phyloP scores from a whole-genome alignment of 2,888 invertebrate genomes.

The Papilio demoleus region DNA sequence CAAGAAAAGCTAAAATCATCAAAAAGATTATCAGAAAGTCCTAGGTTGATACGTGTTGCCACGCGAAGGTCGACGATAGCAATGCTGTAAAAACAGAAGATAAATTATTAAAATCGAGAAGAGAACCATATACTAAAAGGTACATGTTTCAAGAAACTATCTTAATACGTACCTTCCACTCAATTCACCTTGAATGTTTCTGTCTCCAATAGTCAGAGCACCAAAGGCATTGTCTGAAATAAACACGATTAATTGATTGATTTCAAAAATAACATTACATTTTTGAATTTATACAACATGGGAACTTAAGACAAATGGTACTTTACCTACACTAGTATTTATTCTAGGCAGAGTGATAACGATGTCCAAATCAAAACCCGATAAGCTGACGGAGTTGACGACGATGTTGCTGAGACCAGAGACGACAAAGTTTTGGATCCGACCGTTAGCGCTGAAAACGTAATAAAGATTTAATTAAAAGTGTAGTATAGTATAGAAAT shows the following conservation, averaged over 20 bases:
- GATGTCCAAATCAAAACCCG: neutral
- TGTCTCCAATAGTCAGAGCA: neutral
- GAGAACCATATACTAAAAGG: too few relatives aligned
- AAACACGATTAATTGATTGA: neutral
- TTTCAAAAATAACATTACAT: neutral
- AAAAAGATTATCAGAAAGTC: neutral
- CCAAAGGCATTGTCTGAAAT: neutral
- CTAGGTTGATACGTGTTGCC: neutral
- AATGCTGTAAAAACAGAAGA: neutral
- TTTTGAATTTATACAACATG: too few relatives aligned
- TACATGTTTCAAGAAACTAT: too few relatives aligned
- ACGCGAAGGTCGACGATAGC: conserved; percentile 4
- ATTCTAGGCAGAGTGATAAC: conserved; percentile 8
- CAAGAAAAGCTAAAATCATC: neutral
- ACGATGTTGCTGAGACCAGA: neutral
- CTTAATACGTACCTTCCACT: conserved; percentile 12
- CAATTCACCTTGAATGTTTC: neutral
- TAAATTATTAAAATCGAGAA: neutral
- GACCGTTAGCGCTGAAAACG: neutral
- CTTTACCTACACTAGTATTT: conserved; percentile 12
- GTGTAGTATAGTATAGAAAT: too few relatives aligned
- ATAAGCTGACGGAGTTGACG: conserved; percentile 8
- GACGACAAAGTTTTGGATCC: neutral
- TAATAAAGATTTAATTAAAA: neutral
- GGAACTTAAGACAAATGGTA: neutral